phyloP scores from a whole-genome alignment of 2,113 vertebrate genomes.

The Limanda limanda region DNA sequence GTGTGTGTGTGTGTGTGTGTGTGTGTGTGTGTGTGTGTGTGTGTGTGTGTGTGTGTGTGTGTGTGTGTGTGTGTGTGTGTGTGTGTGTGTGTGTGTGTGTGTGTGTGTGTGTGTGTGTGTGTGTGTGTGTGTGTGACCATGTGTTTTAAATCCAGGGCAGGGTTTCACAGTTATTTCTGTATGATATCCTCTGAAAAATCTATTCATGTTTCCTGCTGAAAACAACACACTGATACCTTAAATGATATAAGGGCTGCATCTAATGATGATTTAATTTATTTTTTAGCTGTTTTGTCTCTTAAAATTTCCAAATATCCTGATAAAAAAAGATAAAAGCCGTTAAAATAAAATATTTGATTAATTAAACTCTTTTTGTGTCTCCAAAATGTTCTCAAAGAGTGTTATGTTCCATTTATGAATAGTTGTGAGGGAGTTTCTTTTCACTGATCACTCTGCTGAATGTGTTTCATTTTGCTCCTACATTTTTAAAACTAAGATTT shows the following conservation, averaged over 20 bases:
- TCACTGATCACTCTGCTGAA: not conserved
- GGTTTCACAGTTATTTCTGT: conserved; percentile 20
- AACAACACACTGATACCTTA: not conserved
- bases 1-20: conserved; percentile 9
- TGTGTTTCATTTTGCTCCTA: not conserved
- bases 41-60: not conserved
- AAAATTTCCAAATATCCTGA: too few species aligned
- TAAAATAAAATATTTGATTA: too few species aligned
- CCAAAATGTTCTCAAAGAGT: not conserved
- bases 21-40: conserved; percentile 6
- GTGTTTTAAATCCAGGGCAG: conserved; percentile 12
- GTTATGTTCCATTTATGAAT: not conserved
- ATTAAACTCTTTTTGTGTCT: not conserved
- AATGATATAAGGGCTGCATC: too few species aligned
- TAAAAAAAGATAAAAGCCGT: too few species aligned
- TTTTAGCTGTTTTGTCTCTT: too few species aligned
- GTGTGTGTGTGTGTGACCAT: not conserved
- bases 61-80: conserved; percentile 12
- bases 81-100: conserved; percentile 5
- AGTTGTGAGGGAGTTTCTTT: not conserved
- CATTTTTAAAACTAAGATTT: conserved; percentile 41
- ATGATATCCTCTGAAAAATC: conserved; percentile 7
- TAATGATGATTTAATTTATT: too few species aligned
- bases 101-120: conserved; percentile 9
- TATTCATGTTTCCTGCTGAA: not conserved